phyloP scores from a whole-genome alignment of 2,888 invertebrate species.

The Pammene aurita region DNA sequence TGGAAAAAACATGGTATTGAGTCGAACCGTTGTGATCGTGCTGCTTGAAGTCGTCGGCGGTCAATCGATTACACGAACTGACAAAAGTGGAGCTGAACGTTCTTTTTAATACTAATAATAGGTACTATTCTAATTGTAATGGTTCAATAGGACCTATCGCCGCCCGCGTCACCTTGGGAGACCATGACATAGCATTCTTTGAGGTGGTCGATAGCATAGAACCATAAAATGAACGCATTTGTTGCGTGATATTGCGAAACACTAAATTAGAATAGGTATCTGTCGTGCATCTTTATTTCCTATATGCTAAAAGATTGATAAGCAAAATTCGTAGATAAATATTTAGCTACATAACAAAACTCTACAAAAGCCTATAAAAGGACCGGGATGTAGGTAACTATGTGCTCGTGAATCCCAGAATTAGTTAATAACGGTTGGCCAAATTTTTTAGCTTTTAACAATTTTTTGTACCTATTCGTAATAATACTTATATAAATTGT shows the following conservation, averaged over 20 bases:
- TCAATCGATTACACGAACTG: constrained; percentile 26
- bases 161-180: constrained; percentile 28
- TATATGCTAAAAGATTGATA: no score
- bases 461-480: no score
- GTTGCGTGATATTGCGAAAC: constrained; percentile 9
- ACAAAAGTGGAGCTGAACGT: constrained; percentile 27
- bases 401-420: no score
- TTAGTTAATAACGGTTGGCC: no score
- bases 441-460: no score
- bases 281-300: no score
- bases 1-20: constrained; percentile 23
- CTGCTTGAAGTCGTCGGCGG: constrained; percentile 14
- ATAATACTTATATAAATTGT: no score
- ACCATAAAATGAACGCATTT: neutral
- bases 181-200: constrained; percentile 30
- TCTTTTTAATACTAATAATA: no score
- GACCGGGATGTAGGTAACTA: no score
- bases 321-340: no score
- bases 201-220: constrained; percentile 27
- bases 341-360: no score
- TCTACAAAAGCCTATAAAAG: no score
- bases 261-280: neutral
- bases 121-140: neutral
- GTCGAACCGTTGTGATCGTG: constrained; percentile 12
- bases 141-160: constrained; percentile 38